Percentiles rank a stretch among this genome's conserved stretches.
phyloP scores from a whole-genome alignment of 1,140 invertebrate species.

The Palaemon carinicauda region DNA sequence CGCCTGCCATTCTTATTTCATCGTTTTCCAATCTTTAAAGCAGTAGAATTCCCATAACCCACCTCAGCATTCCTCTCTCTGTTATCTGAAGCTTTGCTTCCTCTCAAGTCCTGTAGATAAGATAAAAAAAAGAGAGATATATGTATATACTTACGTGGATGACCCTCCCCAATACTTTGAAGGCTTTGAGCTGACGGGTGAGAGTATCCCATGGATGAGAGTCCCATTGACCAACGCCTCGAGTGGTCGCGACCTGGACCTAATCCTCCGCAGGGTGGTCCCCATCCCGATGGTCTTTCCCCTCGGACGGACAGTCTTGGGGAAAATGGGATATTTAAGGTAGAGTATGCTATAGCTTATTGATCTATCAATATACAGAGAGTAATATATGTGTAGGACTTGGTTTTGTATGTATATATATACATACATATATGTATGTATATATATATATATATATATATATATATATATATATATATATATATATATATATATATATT shows the following conservation, averaged over 20 bases:
- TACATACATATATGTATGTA: no score
- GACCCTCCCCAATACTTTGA: conserved; percentile 85
- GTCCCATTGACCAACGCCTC: conserved; percentile 91
- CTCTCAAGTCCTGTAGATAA: background rate
- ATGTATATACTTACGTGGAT: conserved; percentile 61
- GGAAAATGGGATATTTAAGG: background rate
- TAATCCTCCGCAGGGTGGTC: conserved; percentile 60
- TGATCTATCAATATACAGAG: background rate
- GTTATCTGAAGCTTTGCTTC: no score
- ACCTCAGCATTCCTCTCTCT: no score
- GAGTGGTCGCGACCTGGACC: conserved; percentile 67
- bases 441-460: no score
- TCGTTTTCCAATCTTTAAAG: no score
- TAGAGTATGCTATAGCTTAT: background rate
- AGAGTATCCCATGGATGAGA: conserved; percentile 59
- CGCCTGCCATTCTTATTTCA: no score
- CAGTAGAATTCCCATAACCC: no score
- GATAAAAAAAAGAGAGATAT: background rate
- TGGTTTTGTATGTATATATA: no score
- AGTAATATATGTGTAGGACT: no score
- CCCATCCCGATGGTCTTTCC: conserved; percentile 60
- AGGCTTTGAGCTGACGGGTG: conserved; percentile 88
- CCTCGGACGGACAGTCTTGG: conserved; percentile 60
- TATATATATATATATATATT: no score
- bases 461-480: no score